Evolutionary conservation across 2,888 invertebrate species (phyloP), one percentile per base, ranked within the genome.

Genomic region (Philhelius pedissequus): DNA sequence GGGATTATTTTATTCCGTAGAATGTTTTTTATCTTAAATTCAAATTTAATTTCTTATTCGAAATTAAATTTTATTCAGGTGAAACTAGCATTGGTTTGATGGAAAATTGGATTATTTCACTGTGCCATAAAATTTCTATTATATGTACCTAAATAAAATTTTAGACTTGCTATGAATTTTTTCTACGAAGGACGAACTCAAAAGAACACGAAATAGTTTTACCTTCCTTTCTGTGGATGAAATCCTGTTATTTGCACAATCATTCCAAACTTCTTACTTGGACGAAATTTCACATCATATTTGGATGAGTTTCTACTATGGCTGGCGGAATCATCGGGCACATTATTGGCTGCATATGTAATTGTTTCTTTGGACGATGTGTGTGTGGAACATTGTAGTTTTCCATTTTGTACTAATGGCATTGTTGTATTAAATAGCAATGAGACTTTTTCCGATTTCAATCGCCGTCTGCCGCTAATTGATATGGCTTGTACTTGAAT

Each of bases 401-500:
- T 86, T 7, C 86, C 87, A 70, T 77, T 86, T 15, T 86, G 87
- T 32, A 88, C 88, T 58, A 87, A 60, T 5, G 88, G 86, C 30
- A 87, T 58, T n/a, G 95, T 95, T 1, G 95, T 96, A 89, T 96
- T 96, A 87, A 95, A 93, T 64, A 96, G 93, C 70, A 95, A 92
- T 9, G 94, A 94, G 1, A 94, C 94, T 88, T 95, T 96, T 54
- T 94, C 94, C 69, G 96, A 95, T 64, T 94, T 93, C 18, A 96
- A 90, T 86, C 94, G 93, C 11, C 94, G 93, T 60, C 93, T 92
- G 1, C 95, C 96, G 88, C 93, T 96, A 87, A 95, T 93, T 35
- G 94, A 94, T 82, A 96, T 93, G 5, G 96, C 95, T 91, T 96
- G 96, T 5, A 96, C 95, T 94, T 96, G 96, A 45, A 96, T 92